Percentiles rank a stretch among this genome's conserved stretches.
These are phyloP conservation scores for Gymnoscelis rufifasciata DNA, from an alignment of 2,888 invertebrate species.

Conservation along the genomic window DNA sequence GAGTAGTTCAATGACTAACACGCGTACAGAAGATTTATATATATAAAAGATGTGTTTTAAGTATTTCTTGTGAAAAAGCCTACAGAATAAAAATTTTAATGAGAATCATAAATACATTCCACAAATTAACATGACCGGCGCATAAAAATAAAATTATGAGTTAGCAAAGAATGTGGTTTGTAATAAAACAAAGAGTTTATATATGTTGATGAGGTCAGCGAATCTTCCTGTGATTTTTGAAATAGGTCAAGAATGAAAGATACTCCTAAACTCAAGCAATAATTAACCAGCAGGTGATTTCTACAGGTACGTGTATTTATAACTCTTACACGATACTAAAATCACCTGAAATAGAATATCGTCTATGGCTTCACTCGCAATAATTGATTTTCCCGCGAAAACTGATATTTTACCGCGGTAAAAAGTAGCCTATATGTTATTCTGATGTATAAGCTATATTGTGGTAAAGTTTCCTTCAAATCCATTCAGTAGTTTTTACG, in stretches of 20 bases:
- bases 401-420: too few relatives aligned
- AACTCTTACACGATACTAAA: not conserved
- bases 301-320: slow-evolving; percentile 5
- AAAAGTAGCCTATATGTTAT: too few relatives aligned
- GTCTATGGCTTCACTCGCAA: too few relatives aligned
- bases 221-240: slow-evolving; percentile 11
- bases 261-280: slow-evolving; percentile 12
- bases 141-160: slow-evolving; percentile 13
- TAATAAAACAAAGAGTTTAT: slow-evolving; percentile 20
- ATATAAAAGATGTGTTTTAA: too few relatives aligned
- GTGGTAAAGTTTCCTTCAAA: too few relatives aligned
- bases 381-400: too few relatives aligned
- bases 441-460: too few relatives aligned
- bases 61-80: too few relatives aligned
- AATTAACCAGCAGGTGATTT: slow-evolving; percentile 11
- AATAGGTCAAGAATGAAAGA: slow-evolving; percentile 20
- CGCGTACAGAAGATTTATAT: too few relatives aligned
- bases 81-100: too few relatives aligned
- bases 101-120: not conserved
- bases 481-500: too few relatives aligned
- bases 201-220: slow-evolving; percentile 21
- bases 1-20: too few relatives aligned
- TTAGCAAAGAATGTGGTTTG: slow-evolving; percentile 20
- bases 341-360: not conserved
- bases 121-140: slow-evolving; percentile 2